Base-by-base conservation (phyloP, 2,888 invertebrate genomes). In the Pteria penguin region DNA sequence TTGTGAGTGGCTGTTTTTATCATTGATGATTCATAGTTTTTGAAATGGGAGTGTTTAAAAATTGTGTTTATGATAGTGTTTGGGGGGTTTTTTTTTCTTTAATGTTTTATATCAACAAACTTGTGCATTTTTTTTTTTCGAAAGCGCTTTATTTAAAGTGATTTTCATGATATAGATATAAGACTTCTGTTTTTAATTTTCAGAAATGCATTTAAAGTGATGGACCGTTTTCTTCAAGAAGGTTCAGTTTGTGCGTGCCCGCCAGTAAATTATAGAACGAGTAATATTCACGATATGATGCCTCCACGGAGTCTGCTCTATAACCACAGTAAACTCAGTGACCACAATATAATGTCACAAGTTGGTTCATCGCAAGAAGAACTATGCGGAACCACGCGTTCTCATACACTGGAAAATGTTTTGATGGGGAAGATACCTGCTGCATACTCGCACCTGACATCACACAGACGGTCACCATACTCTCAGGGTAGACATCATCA, bases 401-500 rank as follows among this genome's bases (percentile, higher is more conserved):
- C 45, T 74, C 78, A 57, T 58, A 87, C 87, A 1, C 75, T 89
- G 31, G 85, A 88, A 31, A 88, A 86, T 73, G 88, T 89, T 5
- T 76, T 89, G 62, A 80, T 83, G 57, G 89, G 89, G 0, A 85
- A 88, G 67, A 80, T 89, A 29, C 89, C 89, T 1, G 79, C 86
- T 0, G 86, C 85, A 0, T 89, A 89, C 67, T 83, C 88, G 45
- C 88, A 89, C 70, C 72, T 88, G 29, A 79, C 86, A 5, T 72
- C 80, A 24, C 67, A 71, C 29, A 54, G 72, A 65, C 32, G 63
- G 18, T 76, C 76, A 2, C 67, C 75, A 33, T 71, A 71, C 24
- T 66, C 65, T 33, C 65, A 65, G 45, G 36, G 72, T 18, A 36
- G 61, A 62, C 66, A 70, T 18, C 72, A 63, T 18, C 72, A 63